Percentiles rank a stretch among this genome's conserved stretches.
Conservation (phyloP, 1,140 invertebrate species). For the Bactericera cockerelli region DNA sequence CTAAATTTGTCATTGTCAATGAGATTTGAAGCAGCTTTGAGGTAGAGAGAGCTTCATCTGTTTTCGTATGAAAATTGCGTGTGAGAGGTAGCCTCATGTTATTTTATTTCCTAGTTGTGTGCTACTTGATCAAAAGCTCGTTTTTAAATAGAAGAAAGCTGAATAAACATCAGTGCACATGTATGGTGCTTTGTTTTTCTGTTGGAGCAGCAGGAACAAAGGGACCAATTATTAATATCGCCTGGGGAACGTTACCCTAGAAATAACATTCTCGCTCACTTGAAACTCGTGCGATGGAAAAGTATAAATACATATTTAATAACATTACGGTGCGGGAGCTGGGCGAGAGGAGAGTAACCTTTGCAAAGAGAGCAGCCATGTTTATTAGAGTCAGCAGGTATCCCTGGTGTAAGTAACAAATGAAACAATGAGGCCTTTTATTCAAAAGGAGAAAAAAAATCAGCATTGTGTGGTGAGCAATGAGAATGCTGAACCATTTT, state of each 20-base stretch:
- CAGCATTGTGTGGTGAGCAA: no score
- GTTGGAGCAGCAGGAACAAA: neutral
- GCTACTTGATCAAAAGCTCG: neutral
- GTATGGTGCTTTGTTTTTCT: neutral
- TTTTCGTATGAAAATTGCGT: no score
- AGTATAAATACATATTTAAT: slow-evolving; percentile 6
- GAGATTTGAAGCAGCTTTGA: no score
- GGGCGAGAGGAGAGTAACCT: neutral
- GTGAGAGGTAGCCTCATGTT: no score
- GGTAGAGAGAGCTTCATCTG: no score
- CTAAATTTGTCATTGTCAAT: no score
- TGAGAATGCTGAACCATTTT: no score
- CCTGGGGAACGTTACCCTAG: neutral
- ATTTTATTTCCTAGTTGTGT: neutral
- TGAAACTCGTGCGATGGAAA: neutral
- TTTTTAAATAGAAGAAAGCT: slow-evolving; percentile 1
- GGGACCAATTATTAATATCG: slow-evolving; percentile 9
- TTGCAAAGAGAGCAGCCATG: no score
- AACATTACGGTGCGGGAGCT: neutral
- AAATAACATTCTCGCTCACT: neutral
- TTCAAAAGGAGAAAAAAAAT: no score
- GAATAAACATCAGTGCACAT: neutral
- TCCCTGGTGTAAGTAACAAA: no score
- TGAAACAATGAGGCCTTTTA: no score
- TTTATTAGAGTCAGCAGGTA: no score